These are phyloP conservation scores for Planococcus citri DNA, from an alignment of 1,140 invertebrate species.

Conservation along the genomic window DNA sequence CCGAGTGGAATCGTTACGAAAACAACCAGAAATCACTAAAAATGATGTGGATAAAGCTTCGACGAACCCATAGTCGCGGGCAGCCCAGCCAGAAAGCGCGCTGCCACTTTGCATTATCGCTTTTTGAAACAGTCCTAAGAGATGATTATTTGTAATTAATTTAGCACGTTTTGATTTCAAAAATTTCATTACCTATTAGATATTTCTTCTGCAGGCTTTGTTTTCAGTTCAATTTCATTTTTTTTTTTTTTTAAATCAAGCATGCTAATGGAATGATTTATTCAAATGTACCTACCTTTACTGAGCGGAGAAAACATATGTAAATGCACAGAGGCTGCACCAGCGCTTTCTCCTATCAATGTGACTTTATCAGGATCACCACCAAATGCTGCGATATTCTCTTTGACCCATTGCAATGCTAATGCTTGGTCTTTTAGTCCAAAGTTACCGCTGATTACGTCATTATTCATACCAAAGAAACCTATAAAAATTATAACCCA, in stretches of 20 bases:
- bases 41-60: too few relatives aligned
- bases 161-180: too few relatives aligned
- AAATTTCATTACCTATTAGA: too few relatives aligned
- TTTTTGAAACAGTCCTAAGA: slow-evolving; percentile 32
- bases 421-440: slow-evolving; percentile 27
- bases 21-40: too few relatives aligned
- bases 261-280: too few relatives aligned
- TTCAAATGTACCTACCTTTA: slow-evolving; percentile 33
- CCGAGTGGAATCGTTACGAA: neutral
- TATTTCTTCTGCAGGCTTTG: too few relatives aligned
- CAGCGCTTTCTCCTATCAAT: slow-evolving; percentile 26
- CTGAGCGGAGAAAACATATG: slow-evolving; percentile 25
- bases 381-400: slow-evolving; percentile 26
- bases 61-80: too few relatives aligned
- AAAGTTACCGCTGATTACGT: slow-evolving; percentile 24
- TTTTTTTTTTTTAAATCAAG: too few relatives aligned
- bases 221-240: too few relatives aligned
- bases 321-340: slow-evolving; percentile 22
- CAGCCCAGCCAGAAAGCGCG: slow-evolving; percentile 48
- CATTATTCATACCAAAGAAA: slow-evolving; percentile 26
- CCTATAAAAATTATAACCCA: slow-evolving; percentile 23
- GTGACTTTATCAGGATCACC: slow-evolving; percentile 26
- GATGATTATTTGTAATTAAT: too few relatives aligned
- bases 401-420: slow-evolving; percentile 27
- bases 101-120: slow-evolving; percentile 44